Evolutionary conservation across 2,888 invertebrate species (phyloP), one percentile per base, ranked within the genome.

Genomic region (Adela reaumurella): DNA sequence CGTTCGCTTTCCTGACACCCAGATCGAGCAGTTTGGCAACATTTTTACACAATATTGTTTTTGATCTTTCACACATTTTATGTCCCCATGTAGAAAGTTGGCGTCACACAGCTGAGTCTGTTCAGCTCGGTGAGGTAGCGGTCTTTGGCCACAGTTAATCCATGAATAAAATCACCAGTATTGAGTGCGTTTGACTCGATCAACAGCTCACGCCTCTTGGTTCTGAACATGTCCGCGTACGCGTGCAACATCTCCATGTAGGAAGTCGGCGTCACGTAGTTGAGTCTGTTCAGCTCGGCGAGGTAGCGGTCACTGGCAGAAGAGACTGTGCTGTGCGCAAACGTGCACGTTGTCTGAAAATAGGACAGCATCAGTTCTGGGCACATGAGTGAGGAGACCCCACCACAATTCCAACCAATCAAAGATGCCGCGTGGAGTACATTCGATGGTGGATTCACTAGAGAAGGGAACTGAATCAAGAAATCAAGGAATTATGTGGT

Each of bases 221-320:
- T 85, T 29, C 74, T 81, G 59, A 93, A 85, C 55, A 95, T 81
- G 1, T 82, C 83, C 0, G 88, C 86, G 64, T 92, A 95, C 14
- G 90, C 89, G 19, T 84, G 84, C 14, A 95, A 82, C 60, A 94
- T 81, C 65, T 92, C 93, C 60, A 94, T 81, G 64, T 93, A 95
- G 0, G 92, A 92, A 50, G 92, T 93, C 0, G 94, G 94, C 0
- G 94, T 94, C 11, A 94, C 91, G 66, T 94, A 94, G 64, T 92
- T 93, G 57, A 89, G 83, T 0, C 94, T 81, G 47, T 73, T 78
- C 63, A 92, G 83, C 63, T 90, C 89, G 1, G 70, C 63, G 24
- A 85, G 70, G 89, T 92, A 94, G 52, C 73, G 70, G 0, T 68
- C 68, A 14, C 93, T 92, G 56, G 83, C 87, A 29, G 85, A 82